Evolutionary conservation across 2,113 vertebrate genomes (phyloP), one percentile per base, ranked within the genome.

Genomic region (mouse (Mus musculus)): DNA sequence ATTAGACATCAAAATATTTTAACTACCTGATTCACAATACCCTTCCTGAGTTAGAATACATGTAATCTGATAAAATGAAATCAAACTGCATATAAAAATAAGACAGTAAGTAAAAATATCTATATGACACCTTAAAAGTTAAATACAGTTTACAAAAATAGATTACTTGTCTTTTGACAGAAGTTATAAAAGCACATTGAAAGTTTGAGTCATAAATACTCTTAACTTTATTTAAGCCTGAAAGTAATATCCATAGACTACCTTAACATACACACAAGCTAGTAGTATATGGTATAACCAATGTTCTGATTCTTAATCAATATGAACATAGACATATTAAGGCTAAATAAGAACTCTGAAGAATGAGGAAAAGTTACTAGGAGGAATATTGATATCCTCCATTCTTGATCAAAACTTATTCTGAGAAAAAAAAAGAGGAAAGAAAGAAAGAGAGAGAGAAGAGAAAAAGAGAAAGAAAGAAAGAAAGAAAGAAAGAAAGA

Each of bases 1-100:
- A 72, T 81, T 4, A 81, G 86, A 54, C 59, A 33, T 90, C 67
- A 61, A 89, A 73, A 56, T 71, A 67, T 30, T 91, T 90, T 7
- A 28, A 33, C 42, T 88, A 4, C 10, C 10, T 88, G 24, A 42
- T 1, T 84, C 28, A 65, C 2, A 71, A 77, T 87, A 56, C 13
- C 63, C 78, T 65, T 67, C 11, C n/a, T 46, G 67, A 89, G 16
- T 30, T 39, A 77, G 52, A 89, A 59, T 49, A 54, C 30, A 81
- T 56, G 10, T 22, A 59, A 56, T 56, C 9, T 56, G 54, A 33
- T 30, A 30, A 89, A 80, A 80, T n/a, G 52, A 67, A 87, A 30
- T 14, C 11, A n/a, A 88, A 2, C 20, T 84, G 33, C n/a, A 52
- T 94, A 93, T 7, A n/a, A 73, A 52, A 89, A 69, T 4, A 84